phyloP scores from a whole-genome alignment of 2,113 vertebrate genomes.

The Holacanthus passer region DNA sequence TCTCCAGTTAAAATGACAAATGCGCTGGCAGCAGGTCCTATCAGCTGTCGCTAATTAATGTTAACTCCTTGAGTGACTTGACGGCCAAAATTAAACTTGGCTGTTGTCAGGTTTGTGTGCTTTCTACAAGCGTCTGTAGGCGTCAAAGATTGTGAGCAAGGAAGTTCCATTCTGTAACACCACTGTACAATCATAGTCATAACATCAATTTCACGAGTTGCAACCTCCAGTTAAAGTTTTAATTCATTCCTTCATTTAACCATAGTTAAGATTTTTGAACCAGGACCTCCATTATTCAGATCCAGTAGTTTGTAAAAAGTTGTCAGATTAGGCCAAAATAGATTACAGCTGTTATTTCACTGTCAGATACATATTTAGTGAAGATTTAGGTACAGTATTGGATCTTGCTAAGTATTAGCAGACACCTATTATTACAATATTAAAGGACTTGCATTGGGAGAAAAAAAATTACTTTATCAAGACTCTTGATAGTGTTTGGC shows the following conservation, averaged over 20 bases:
- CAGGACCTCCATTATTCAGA: neutral
- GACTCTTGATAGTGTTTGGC: no score
- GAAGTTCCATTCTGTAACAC: neutral
- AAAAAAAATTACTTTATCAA: no score
- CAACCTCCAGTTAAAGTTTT: neutral
- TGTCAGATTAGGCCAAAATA: no score
- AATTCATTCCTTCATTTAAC: neutral
- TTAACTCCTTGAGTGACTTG: neutral
- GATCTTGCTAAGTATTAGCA: neutral
- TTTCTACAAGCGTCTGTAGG: neutral
- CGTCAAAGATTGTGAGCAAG: neutral
- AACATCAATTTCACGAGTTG: neutral
- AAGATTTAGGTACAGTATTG: neutral
- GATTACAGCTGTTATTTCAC: neutral
- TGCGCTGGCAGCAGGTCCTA: neutral
- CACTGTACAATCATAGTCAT: neutral
- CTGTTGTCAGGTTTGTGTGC: neutral
- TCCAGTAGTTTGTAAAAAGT: neutral
- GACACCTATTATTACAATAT: no score
- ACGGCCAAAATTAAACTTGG: neutral
- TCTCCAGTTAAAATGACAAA: neutral
- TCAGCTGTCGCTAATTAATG: neutral
- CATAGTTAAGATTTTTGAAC: neutral
- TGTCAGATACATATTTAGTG: neutral
- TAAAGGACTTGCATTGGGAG: no score